Percentiles rank a stretch among this genome's conserved stretches.
Evolutionary conservation across 2,113 vertebrate genomes (phyloP).

Genomic region (Dasyornis broadbenti): DNA sequence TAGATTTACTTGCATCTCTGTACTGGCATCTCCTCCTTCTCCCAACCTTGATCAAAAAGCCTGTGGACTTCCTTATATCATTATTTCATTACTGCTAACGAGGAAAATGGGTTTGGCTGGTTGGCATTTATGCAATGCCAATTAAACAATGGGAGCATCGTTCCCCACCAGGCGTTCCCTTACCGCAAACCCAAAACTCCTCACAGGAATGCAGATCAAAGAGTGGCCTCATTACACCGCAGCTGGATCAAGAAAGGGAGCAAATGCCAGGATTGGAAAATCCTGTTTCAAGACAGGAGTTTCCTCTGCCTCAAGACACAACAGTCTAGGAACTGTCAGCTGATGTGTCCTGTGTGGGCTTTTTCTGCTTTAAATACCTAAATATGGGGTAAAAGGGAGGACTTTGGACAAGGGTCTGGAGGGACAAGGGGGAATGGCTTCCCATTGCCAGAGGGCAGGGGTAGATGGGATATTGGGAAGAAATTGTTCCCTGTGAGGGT

Average conservation of each 20-base stretch:
- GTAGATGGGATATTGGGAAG: neutral
- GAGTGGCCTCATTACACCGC: neutral
- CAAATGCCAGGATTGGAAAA: neutral
- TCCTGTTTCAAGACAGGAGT: neutral
- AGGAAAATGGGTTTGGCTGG: neutral
- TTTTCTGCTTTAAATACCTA: neutral
- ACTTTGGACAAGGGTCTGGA: neutral
- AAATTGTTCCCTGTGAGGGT: rapidly evolving
- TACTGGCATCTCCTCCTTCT: neutral
- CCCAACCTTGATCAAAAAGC: neutral
- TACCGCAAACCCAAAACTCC: neutral
- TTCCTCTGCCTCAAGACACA: neutral
- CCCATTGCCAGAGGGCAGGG: neutral
- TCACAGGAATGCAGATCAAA: neutral
- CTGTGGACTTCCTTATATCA: neutral
- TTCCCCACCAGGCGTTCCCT: neutral
- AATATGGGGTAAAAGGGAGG: neutral
- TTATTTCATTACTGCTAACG: neutral
- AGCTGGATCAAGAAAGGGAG: neutral
- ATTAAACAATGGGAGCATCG: neutral
- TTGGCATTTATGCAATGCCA: neutral
- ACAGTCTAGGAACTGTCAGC: neutral
- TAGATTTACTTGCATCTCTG: neutral
- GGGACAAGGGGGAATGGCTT: neutral
- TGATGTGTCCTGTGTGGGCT: neutral